Evolutionary conservation across 2,888 invertebrate species (phyloP), one percentile per base, ranked within the genome.

Genomic region (Caenorhabditis angaria): DNA sequence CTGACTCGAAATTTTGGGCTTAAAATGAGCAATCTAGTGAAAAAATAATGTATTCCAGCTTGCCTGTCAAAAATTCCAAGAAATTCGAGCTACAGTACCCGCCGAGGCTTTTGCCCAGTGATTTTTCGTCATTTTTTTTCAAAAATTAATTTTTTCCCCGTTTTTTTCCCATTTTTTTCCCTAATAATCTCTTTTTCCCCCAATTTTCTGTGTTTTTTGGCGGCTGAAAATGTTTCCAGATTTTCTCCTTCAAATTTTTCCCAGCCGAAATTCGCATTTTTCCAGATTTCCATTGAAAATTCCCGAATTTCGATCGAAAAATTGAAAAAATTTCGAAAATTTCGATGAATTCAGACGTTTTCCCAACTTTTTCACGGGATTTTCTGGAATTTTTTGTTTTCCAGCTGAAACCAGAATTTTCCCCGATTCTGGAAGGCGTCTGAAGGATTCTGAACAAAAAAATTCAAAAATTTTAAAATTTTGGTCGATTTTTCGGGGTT

Each of bases 51-150:
- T n/a, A n/a, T 65, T 56, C 27, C 61, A 69, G 69, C 29, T 35
- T n/a, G 68, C 73, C 14, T 65, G 68, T 29, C 35, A 61, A 10
- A 69, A 68, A 28, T 73, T 73, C 55, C 32, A 58, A 1, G 68
- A 68, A 32, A 41, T 68, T 18, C 61, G 32, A 18, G 22, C 25
- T 3, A 35, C 47, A 2, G 60, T 73, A 5, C 73, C 73, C 3
- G 57, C 56, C 12, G 73, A 73, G 47, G 73, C 73, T 5, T 73
- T 73, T 25, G 59, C 66, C 29, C 51, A 24, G 51, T 53, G 25
- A 53, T 29, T 22, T n/a, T n/a, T n/a, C n/a, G n/a, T n/a, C n/a
- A n/a, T n/a, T n/a, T n/a, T n/a, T n/a, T n/a, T n/a, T n/a, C n/a
- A n/a, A n/a, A n/a, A n/a, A n/a, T n/a, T n/a, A n/a, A n/a, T n/a